A percentile compares a stretch with the other conserved stretches of the same genome.
Conservation (phyloP, 2,113 vertebrate genomes). For the Otolemur garnettii region DNA sequence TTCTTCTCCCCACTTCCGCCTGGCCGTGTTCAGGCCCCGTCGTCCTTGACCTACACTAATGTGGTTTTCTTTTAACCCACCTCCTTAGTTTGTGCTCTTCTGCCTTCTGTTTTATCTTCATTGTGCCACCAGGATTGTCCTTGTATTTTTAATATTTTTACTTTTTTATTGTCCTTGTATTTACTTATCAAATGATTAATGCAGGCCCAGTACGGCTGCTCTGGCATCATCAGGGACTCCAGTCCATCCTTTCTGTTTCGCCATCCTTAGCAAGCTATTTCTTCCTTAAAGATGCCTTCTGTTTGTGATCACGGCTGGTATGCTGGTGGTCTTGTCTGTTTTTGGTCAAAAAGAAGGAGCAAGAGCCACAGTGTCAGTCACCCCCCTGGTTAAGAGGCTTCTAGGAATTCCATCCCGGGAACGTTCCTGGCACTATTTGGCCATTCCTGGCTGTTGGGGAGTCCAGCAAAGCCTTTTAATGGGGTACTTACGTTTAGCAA, state of each 20-base stretch:
- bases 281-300: neutral
- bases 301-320: neutral
- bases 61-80: neutral
- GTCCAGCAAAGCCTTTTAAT: neutral
- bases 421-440: neutral
- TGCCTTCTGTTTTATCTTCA: slow-evolving; percentile 7
- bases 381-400: neutral
- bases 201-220: neutral
- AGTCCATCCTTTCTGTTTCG: neutral
- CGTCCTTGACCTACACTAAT: neutral
- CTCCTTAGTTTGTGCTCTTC: neutral
- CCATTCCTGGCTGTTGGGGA: neutral
- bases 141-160: neutral
- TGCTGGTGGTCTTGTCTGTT: neutral
- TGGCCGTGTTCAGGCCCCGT: neutral
- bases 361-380: neutral
- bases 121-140: slow-evolving; percentile 14
- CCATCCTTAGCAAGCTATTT: neutral
- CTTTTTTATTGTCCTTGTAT: too few relatives aligned
- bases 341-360: neutral
- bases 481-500: slow-evolving; percentile 12
- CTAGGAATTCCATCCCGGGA: neutral
- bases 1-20: too few relatives aligned
- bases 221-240: neutral
- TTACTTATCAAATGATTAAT: neutral